Evolutionary conservation across 2,888 invertebrate species (phyloP), one percentile per base, ranked within the genome.

Genomic region (Latrodectus elegans): DNA sequence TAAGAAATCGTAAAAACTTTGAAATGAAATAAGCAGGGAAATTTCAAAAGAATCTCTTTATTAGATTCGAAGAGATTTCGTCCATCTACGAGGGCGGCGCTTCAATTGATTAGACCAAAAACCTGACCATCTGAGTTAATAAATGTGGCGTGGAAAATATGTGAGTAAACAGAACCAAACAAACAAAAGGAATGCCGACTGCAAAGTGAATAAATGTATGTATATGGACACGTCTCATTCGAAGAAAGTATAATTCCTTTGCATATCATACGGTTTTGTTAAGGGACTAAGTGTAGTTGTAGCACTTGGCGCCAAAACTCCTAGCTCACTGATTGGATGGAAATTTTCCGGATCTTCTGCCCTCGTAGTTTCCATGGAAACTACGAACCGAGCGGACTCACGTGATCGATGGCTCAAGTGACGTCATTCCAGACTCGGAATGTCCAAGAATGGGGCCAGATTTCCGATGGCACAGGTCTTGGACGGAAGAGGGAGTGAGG

Each of bases 271-370:
- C 60, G 60, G 12, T 60, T 65, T 38, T 38, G 38, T 38, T 70
- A 38, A 60, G 22, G 55, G 72, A 67, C 65, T 53, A 73, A 51
- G 55, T 87, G 86, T 87, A 87, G 86, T 65, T 71, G 86, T 86
- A 86, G 51, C 64, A 64, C 75, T 87, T 87, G 86, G 86, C 86
- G 86, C 86, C 86, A 87, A 87, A 87, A 87, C 81, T 87, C 86
- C 86, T 87, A 77, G 86, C 81, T 87, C 86, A 77, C 60, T 87
- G 86, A 87, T 81, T 87, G 81, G 86, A 87, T 87, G 81, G 81
- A 87, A 87, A 80, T 87, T 87, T 38, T 87, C 86, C 77, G 86
- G 86, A 87, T 87, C 86, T 81, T 81, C 81, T 75, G 81, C 86
- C 60, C 60, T 70, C 78, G 71, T 84, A 52, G 86, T 87, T 75